A percentile compares a stretch with the other conserved stretches of the same genome.
These are phyloP conservation scores for Myopa tessellatipennis DNA, from an alignment of 2,888 invertebrate genomes.

Conservation along the genomic window DNA sequence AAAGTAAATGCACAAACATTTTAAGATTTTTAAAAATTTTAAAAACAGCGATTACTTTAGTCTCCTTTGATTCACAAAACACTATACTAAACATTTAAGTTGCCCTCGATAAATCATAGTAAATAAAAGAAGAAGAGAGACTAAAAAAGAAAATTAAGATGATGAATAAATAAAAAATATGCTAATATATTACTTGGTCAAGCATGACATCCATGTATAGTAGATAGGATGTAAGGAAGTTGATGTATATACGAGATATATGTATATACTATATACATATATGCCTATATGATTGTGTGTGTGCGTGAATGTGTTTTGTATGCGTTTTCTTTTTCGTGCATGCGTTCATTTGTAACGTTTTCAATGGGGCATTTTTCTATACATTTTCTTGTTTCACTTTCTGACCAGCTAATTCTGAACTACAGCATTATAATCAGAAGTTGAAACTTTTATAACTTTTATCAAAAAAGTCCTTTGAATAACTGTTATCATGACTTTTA, in stretches of 20 bases:
- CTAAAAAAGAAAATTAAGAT: background rate
- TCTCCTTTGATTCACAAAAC: background rate
- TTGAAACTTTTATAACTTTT: too few relatives aligned
- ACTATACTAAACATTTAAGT: background rate
- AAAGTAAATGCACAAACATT: background rate
- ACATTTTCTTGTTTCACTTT: background rate
- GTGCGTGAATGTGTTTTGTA: background rate
- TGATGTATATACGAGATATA: background rate
- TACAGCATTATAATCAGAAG: slow-evolving; percentile 49
- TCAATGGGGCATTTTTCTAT: background rate
- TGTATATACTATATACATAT: background rate
- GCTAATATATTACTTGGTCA: slow-evolving; percentile 20
- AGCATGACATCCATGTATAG: background rate
- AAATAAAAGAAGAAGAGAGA: background rate
- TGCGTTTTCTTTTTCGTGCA: background rate
- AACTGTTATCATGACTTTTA: too few relatives aligned
- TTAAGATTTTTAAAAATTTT: background rate
- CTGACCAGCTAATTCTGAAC: slow-evolving; percentile 63
- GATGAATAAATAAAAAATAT: too few relatives aligned
- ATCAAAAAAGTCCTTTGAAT: too few relatives aligned
- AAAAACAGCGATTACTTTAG: background rate
- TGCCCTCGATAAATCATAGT: background rate
- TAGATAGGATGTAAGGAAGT: background rate
- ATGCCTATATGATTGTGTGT: background rate
- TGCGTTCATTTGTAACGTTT: slow-evolving; percentile 28